These are phyloP conservation scores for Anadara kagoshimensis DNA, from an alignment of 1,140 invertebrate species.

Conservation along the genomic window DNA sequence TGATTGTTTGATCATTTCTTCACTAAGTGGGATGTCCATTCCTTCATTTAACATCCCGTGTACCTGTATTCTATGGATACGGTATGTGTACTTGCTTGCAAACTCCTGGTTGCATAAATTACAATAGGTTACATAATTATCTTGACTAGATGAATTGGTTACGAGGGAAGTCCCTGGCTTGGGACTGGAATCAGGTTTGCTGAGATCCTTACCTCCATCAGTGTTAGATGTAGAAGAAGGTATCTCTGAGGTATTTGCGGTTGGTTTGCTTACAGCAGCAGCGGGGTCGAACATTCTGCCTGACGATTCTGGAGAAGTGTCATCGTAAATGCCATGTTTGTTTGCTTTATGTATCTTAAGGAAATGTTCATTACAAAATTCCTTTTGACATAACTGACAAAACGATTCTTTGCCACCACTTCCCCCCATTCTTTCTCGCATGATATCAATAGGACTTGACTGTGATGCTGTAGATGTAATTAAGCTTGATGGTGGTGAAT, in stretches of 20 bases:
- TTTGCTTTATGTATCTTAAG: constrained; percentile 79
- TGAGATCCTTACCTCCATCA: constrained; percentile 36
- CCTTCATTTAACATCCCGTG: constrained; percentile 67
- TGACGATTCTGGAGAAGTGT: constrained; percentile 44
- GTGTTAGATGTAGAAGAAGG: constrained; percentile 25
- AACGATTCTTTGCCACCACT: constrained; percentile 76
- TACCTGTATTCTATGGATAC: constrained; percentile 67
- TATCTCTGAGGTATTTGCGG: constrained; percentile 46
- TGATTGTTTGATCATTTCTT: constrained; percentile 41
- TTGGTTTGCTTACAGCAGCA: constrained; percentile 37
- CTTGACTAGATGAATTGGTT: constrained; percentile 36
- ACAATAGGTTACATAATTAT: constrained; percentile 60
- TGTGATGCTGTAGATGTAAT: constrained; percentile 45
- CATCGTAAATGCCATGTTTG: constrained; percentile 76
- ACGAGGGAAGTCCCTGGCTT: constrained; percentile 51
- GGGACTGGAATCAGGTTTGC: constrained; percentile 51
- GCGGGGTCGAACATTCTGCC: constrained; percentile 36
- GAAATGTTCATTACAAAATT: constrained; percentile 88
- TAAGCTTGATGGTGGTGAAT: constrained; percentile 43
- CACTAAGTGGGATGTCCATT: constrained; percentile 43
- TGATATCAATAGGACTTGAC: constrained; percentile 1
- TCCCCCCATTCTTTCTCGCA: constrained; percentile 43
- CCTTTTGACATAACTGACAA: constrained; percentile 95
- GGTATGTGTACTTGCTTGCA: constrained; percentile 66
- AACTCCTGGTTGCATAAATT: constrained; percentile 70